phyloP scores from a whole-genome alignment of 2,797 vertebrate species.

The Mus spretus region DNA sequence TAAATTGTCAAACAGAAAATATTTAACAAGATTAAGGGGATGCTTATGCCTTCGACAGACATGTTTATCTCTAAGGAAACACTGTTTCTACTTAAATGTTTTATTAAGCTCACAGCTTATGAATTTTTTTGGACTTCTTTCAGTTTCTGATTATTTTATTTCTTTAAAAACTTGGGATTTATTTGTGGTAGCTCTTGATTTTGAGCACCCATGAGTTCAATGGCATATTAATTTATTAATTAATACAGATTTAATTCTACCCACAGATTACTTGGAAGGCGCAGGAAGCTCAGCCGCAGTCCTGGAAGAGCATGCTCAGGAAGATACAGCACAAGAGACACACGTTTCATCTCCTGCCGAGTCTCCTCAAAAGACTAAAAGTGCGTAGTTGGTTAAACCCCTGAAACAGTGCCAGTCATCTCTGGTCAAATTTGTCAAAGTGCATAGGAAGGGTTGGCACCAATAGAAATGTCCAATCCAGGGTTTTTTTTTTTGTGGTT shows the following conservation, averaged over 20 bases:
- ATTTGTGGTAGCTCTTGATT: not conserved
- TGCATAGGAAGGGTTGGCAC: not conserved
- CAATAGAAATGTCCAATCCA: slow-evolving; percentile 13
- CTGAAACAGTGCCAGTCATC: not conserved
- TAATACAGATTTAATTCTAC: slow-evolving; percentile 56
- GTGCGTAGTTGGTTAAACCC: slow-evolving; percentile 88
- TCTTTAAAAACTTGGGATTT: slow-evolving; percentile 38
- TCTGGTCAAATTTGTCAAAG: not conserved
- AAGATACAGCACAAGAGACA: slow-evolving; percentile 92
- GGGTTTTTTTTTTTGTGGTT: not conserved
- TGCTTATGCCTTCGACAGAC: not conserved
- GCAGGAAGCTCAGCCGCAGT: slow-evolving; percentile 89
- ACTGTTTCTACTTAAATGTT: not conserved
- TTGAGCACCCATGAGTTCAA: slow-evolving; percentile 66
- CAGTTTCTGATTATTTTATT: not conserved
- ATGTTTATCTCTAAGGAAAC: slow-evolving; percentile 49
- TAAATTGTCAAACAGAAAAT: slow-evolving; percentile 34
- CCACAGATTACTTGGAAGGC: slow-evolving; percentile 94
- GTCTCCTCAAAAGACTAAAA: slow-evolving; percentile 95
- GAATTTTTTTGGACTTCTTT: slow-evolving; percentile 31
- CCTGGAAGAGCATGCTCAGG: slow-evolving; percentile 91
- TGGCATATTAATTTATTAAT: too few species aligned
- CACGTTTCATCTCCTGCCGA: slow-evolving; percentile 92
- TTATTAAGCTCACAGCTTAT: slow-evolving; percentile 28
- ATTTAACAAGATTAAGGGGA: not conserved